Percentiles rank a stretch among this genome's conserved stretches.
Conservation (phyloP, 2,888 invertebrate genomes). For the Shargacucullia verbasci region DNA sequence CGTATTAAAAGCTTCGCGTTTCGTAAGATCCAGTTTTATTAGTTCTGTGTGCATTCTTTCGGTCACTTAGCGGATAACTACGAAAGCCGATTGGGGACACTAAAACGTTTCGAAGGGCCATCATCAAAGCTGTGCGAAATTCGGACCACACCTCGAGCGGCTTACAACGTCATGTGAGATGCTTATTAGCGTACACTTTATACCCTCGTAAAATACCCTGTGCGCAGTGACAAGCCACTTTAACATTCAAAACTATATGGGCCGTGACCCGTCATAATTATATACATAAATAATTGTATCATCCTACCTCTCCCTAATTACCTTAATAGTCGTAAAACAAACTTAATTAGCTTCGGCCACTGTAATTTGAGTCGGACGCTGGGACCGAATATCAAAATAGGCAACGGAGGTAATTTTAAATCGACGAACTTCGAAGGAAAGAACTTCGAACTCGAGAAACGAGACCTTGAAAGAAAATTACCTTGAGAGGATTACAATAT, state of each 20-base stretch:
- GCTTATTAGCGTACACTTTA: slow-evolving; percentile 58
- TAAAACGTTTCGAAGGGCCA: slow-evolving; percentile 70
- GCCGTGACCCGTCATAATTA: slow-evolving; percentile 56
- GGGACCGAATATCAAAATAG: slow-evolving; percentile 54
- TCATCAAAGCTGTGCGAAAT: slow-evolving; percentile 76
- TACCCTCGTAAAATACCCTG: slow-evolving; percentile 47
- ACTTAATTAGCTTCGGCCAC: slow-evolving; percentile 53
- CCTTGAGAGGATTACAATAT: slow-evolving; percentile 41
- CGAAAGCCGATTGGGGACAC: slow-evolving; percentile 68
- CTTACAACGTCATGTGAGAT: slow-evolving; percentile 48
- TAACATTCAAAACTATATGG: slow-evolving; percentile 53
- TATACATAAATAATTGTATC: slow-evolving; percentile 60
- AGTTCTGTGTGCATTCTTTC: slow-evolving; percentile 67
- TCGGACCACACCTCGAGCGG: slow-evolving; percentile 73
- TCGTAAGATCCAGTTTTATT: slow-evolving; percentile 74
- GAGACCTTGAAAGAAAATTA: slow-evolving; percentile 31
- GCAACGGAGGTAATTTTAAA: slow-evolving; percentile 39
- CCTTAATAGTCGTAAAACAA: slow-evolving; percentile 59
- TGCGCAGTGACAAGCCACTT: slow-evolving; percentile 37
- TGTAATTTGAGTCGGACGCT: slow-evolving; percentile 50
- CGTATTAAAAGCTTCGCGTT: slow-evolving; percentile 71
- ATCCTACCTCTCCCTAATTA: slow-evolving; percentile 55
- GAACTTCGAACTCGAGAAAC: slow-evolving; percentile 8
- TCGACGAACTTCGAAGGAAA: slow-evolving; percentile 25
- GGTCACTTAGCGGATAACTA: slow-evolving; percentile 79